Conservation (phyloP, 2,888 invertebrate species). For the Caenorhabditis sp. region DNA sequence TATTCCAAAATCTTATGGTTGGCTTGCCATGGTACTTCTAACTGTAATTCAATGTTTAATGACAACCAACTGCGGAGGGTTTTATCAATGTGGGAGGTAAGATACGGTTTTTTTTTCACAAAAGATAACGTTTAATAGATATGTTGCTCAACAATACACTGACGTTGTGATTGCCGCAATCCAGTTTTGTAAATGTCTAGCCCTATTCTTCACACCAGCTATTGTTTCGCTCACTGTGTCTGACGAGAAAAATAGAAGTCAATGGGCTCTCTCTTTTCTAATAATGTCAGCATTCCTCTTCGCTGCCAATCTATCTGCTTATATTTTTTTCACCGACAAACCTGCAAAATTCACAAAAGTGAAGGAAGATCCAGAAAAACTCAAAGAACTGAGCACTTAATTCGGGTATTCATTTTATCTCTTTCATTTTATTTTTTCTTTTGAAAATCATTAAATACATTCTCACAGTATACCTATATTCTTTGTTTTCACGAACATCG, state of each 20-base stretch:
- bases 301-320: constrained; percentile 18
- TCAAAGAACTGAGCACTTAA: background rate
- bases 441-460: too few relatives aligned
- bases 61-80: constrained; percentile 33
- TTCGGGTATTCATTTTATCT: background rate
- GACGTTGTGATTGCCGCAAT: constrained; percentile 38
- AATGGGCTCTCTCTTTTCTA: constrained; percentile 24
- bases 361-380: background rate
- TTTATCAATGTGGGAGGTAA: constrained; percentile 31
- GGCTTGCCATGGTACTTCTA: constrained; percentile 29
- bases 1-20: constrained; percentile 17
- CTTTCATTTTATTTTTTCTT: background rate
- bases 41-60: constrained; percentile 21
- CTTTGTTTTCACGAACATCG: too few relatives aligned
- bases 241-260: constrained; percentile 16
- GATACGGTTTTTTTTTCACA: too few relatives aligned
- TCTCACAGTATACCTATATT: too few relatives aligned
- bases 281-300: constrained; percentile 22
- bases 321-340: constrained; percentile 17
- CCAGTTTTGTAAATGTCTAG: constrained; percentile 39
- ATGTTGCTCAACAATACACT: constrained; percentile 25
- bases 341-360: constrained; percentile 21
- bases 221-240: constrained; percentile 21
- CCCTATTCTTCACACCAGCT: constrained; percentile 31
- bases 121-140: background rate